phyloP scores from a whole-genome alignment of 2,888 invertebrate genomes.

The Cephus rjabovi region DNA sequence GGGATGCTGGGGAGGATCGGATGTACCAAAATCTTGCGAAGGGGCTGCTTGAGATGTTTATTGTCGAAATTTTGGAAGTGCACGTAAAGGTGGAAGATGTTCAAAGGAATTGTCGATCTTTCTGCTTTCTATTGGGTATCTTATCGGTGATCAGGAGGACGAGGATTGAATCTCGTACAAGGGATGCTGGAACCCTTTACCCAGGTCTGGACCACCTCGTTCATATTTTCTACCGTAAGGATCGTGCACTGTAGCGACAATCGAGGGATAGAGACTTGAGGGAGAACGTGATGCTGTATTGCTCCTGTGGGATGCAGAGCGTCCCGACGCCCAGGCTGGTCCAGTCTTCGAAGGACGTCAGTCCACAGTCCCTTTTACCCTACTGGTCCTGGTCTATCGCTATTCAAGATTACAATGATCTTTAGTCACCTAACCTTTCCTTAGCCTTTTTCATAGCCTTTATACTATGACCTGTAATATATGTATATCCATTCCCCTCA shows the following conservation, averaged over 20 bases:
- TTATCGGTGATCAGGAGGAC: not conserved
- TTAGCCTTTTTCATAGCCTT: too few species aligned
- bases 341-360: too few species aligned
- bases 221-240: not conserved
- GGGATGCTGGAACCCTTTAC: not conserved
- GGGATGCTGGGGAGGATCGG: not conserved
- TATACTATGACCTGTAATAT: too few species aligned
- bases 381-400: too few species aligned
- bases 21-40: not conserved
- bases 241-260: not conserved
- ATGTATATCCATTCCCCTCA: too few species aligned
- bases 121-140: not conserved
- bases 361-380: too few species aligned
- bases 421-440: too few species aligned
- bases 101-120: not conserved
- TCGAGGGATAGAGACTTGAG: not conserved
- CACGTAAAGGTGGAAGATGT: too few species aligned
- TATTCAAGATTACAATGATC: too few species aligned
- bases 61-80: not conserved
- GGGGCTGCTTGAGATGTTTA: not conserved
- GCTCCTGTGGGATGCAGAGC: too few species aligned
- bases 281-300: too few species aligned
- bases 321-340: too few species aligned
- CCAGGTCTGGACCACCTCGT: not conserved
- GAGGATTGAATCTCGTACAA: not conserved